phyloP scores from a whole-genome alignment of 2,113 vertebrate genomes.

The Passer domesticus region DNA sequence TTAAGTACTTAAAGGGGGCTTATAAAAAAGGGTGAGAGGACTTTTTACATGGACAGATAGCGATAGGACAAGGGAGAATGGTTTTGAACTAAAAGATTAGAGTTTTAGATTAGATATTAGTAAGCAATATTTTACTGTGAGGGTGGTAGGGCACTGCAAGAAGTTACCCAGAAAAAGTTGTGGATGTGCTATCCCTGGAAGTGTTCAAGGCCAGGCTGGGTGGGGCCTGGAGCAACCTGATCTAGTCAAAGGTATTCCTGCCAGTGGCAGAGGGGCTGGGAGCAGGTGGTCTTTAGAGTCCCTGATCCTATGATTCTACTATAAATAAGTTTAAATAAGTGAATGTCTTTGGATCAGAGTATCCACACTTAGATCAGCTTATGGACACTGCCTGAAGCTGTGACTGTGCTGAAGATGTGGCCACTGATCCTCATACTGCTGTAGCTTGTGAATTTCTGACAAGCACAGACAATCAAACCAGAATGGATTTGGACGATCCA shows the following conservation, averaged over 20 bases:
- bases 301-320: background rate
- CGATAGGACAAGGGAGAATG: background rate
- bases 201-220: background rate
- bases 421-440: background rate
- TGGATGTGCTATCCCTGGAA: background rate
- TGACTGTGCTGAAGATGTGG: background rate
- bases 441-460: background rate
- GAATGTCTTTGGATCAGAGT: background rate
- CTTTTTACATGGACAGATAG: background rate
- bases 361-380: background rate
- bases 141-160: background rate
- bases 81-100: background rate
- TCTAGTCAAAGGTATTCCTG: background rate
- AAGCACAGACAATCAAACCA: background rate
- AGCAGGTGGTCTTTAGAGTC: background rate
- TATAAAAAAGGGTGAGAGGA: background rate
- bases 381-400: background rate
- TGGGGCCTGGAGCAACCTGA: accelerated
- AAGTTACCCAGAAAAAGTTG: background rate
- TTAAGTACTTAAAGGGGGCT: background rate
- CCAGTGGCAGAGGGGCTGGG: background rate
- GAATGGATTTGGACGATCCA: background rate
- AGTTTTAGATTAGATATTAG: background rate
- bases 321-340: background rate
- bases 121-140: background rate